phyloP scores from a whole-genome alignment of 2,888 invertebrate species.

The Cancer borealis region DNA sequence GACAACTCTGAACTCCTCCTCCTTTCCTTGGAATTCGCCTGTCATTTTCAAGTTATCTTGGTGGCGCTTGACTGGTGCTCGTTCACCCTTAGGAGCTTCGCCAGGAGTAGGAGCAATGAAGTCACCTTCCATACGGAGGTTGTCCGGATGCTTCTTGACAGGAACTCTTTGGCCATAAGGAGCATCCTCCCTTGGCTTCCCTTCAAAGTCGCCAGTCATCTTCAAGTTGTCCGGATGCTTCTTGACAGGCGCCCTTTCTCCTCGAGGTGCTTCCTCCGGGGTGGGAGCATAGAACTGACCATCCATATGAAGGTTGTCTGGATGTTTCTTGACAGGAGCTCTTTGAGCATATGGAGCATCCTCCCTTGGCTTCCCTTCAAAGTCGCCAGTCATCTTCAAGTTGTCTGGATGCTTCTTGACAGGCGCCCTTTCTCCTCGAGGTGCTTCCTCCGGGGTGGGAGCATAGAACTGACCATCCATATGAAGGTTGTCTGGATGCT shows the following conservation, averaged over 20 bases:
- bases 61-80: constrained; percentile 78
- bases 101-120: constrained; percentile 77
- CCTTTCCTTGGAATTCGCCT: constrained; percentile 83
- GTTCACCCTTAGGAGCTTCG: constrained; percentile 80
- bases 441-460: constrained; percentile 78
- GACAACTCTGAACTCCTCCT: constrained; percentile 46
- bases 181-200: constrained; percentile 49
- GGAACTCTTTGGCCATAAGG: constrained; percentile 79
- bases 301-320: constrained; percentile 79
- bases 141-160: constrained; percentile 78
- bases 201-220: constrained; percentile 79
- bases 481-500: constrained; percentile 77
- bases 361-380: constrained; percentile 64
- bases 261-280: constrained; percentile 80
- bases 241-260: constrained; percentile 78
- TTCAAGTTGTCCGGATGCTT: constrained; percentile 71
- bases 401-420: constrained; percentile 85
- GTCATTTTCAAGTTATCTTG: constrained; percentile 79
- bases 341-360: constrained; percentile 82
- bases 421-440: constrained; percentile 80
- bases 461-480: constrained; percentile 75
- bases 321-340: constrained; percentile 81
- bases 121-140: constrained; percentile 71
- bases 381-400: constrained; percentile 81
- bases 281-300: constrained; percentile 78